Evolutionary conservation across 1,140 invertebrate species (phyloP), one percentile per base, ranked within the genome.

Genomic region (Babylonia areolata): DNA sequence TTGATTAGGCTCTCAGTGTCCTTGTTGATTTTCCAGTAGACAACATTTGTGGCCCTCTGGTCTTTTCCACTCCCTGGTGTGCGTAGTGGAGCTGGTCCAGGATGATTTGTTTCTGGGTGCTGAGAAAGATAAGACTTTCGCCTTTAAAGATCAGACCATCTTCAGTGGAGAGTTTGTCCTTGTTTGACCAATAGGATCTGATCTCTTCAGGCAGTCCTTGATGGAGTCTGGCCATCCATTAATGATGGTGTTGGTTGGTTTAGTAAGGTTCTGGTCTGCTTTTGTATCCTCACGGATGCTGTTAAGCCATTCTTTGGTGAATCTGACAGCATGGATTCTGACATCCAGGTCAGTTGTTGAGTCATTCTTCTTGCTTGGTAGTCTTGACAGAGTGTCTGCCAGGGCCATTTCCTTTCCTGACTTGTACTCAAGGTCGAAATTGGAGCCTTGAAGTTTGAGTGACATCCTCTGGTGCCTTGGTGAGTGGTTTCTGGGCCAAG

Each of bases 11-110:
- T 87, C 91, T 93, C 91, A 58, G 95, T 95, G 78, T 95, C 92
- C 78, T 92, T 92, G 58, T 89, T 90, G 85, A 95, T 94, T 33
- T 88, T 89, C 94, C 94, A 95, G 87, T 90, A 95, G 58, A 95
- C 88, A 37, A 89, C 75, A 82, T 94, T 88, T 87, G 92, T 90
- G 37, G 94, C 94, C 84, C 89, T 86, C 40, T 91, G 81, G 90
- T 92, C 88, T 94, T 94, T 77, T 93, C 93, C 12, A 95, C 94
- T 9, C 95, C 95, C 5, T 93, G 92, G 89, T 96, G 95, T 5
- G 92, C 94, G 20, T 85, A 82, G 91, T 96, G 95, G 28, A 95
- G 88, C 84, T 94, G 89, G 31, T 94, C 81, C 9, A 95, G 85
- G 17, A 95, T 89, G 81, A 89, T 51, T 20, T 88, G 33, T 77